These are phyloP conservation scores for Cygnus atratus DNA, from an alignment of 2,113 vertebrate species.

Conservation along the genomic window DNA sequence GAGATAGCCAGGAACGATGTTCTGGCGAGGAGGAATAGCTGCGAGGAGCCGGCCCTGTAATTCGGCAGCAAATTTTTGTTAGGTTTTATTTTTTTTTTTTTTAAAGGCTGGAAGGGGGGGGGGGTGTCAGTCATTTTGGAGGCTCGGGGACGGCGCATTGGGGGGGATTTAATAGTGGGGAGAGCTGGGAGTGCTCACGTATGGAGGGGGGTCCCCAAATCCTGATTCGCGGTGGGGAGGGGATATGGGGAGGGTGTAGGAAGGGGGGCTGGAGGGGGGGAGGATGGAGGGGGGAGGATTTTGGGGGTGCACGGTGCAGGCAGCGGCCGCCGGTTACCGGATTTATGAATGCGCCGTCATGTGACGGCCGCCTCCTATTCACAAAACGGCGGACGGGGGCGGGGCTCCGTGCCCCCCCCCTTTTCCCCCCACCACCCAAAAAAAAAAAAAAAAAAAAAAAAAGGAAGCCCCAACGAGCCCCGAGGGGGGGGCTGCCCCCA, in stretches of 20 bases:
- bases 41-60: not conserved
- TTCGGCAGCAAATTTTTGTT: not conserved
- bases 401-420: not conserved
- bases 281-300: no score
- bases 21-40: no score
- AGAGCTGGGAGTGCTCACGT: no score
- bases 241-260: no score
- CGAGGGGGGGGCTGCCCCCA: no score
- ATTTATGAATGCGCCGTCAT: constrained; percentile 90
- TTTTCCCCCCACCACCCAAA: not conserved
- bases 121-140: not conserved
- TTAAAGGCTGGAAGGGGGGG: no score
- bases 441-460: not conserved
- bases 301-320: constrained; percentile 70
- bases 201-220: no score
- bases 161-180: no score
- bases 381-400: constrained; percentile 63
- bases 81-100: not conserved
- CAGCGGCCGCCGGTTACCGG: constrained; percentile 76
- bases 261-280: no score
- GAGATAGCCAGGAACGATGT: constrained; percentile 17
- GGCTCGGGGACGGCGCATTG: no score
- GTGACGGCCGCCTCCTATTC: constrained; percentile 81
- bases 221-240: no score
- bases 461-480: not conserved